phyloP scores from a whole-genome alignment of 2,113 vertebrate species.

The Anseranas semipalmata region DNA sequence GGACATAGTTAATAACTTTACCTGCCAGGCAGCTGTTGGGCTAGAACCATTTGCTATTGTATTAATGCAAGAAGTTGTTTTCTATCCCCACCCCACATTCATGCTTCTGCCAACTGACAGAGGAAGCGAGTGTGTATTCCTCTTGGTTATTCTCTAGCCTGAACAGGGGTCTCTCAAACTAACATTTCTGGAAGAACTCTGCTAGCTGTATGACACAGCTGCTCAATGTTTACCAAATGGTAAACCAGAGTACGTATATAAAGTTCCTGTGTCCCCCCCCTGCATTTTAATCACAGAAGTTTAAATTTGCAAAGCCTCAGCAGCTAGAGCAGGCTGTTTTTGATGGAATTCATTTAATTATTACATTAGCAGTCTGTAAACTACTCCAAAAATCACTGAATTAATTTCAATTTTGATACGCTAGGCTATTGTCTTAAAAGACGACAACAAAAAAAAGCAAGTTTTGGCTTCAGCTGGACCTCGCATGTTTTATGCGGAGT shows the following conservation, averaged over 20 bases:
- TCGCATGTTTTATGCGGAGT: neutral
- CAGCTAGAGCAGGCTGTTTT: neutral
- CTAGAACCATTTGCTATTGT: neutral
- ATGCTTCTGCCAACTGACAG: neutral
- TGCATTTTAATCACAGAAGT: neutral
- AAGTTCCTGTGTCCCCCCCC: accelerated
- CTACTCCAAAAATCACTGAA: neutral
- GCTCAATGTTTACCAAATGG: neutral
- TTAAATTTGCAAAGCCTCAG: neutral
- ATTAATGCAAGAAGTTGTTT: neutral
- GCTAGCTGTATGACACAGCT: neutral
- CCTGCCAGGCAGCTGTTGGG: neutral
- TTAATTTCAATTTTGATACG: neutral
- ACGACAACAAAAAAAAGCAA: neutral
- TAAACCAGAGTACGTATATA: neutral
- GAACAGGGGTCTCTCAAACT: neutral
- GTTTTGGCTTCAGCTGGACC: neutral
- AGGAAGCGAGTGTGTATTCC: neutral
- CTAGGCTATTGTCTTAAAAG: neutral
- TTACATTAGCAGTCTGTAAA: neutral
- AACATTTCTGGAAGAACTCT: neutral
- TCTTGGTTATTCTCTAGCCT: neutral
- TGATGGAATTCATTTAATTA: neutral
- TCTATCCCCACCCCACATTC: neutral
- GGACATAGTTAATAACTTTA: no score